A percentile compares a stretch with the other conserved stretches of the same genome.
phyloP scores from a whole-genome alignment of 2,888 invertebrate species.

The Scaptomyza tumidula region DNA sequence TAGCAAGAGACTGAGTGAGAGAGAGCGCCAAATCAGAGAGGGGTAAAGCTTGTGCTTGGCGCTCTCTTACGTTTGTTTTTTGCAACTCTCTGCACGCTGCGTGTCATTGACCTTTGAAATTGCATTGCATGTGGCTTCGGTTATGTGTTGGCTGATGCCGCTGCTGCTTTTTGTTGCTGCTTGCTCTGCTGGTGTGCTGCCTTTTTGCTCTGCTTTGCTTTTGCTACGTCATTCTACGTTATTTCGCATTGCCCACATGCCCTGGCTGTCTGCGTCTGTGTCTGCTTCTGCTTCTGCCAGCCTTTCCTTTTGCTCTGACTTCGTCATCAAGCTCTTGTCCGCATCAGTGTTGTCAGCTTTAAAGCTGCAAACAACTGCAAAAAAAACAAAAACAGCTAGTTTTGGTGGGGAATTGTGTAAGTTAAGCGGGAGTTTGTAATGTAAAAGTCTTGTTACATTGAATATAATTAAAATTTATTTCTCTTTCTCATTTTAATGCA shows the following conservation, averaged over 20 bases:
- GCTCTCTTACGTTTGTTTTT: conserved; percentile 25
- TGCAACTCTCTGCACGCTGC: conserved; percentile 56
- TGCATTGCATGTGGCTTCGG: conserved; percentile 74
- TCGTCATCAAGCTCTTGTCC: conserved; percentile 59
- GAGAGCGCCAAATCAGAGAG: conserved; percentile 15
- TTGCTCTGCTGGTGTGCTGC: conserved; percentile 22
- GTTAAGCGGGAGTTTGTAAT: too few relatives aligned
- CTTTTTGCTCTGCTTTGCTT: conserved; percentile 64
- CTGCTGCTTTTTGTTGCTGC: conserved; percentile 41
- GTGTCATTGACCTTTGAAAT: conserved; percentile 80
- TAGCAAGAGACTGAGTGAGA: conserved; percentile 6
- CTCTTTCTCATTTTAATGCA: too few relatives aligned
- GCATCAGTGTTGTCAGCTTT: conserved; percentile 3
- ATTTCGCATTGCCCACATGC: conserved; percentile 71
- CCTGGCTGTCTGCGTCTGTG: conserved; percentile 40
- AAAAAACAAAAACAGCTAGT: neutral
- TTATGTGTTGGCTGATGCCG: conserved; percentile 58
- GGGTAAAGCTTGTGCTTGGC: neutral
- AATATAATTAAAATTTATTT: too few relatives aligned
- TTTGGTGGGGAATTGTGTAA: neutral
- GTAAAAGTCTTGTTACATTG: too few relatives aligned
- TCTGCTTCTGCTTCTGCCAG: conserved; percentile 41
- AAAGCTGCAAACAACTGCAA: neutral
- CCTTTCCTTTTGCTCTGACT: conserved; percentile 54
- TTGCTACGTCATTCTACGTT: conserved; percentile 77